Conservation (phyloP, 2,113 vertebrate genomes). For the Equus quagga region DNA sequence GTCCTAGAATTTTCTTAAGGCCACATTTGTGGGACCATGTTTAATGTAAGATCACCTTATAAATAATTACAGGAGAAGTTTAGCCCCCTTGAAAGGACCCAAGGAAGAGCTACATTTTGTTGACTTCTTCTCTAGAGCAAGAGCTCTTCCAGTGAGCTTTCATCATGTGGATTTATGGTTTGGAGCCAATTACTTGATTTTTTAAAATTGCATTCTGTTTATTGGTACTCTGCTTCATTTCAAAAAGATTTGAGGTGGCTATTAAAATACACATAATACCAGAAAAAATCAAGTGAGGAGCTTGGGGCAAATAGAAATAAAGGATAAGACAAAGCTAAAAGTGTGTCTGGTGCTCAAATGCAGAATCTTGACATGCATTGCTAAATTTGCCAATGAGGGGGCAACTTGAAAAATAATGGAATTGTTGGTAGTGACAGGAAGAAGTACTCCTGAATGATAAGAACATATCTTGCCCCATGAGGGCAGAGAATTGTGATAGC, state of each 20-base stretch:
- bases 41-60: not conserved
- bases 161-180: not conserved
- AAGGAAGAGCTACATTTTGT: not conserved
- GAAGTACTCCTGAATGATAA: not conserved
- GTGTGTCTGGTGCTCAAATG: not conserved
- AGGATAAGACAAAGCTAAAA: not conserved
- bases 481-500: not conserved
- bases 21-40: not conserved
- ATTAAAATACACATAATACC: not conserved
- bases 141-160: not conserved
- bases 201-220: not conserved
- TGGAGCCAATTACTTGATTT: not conserved
- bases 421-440: not conserved
- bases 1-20: conserved; percentile 8
- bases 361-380: not conserved
- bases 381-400: not conserved
- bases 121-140: conserved; percentile 5
- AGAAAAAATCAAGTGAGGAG: not conserved
- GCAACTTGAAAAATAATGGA: conserved; percentile 7
- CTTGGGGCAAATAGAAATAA: not conserved
- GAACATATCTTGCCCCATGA: not conserved
- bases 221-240: not conserved
- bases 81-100: not conserved
- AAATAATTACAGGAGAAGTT: conserved; percentile 16
- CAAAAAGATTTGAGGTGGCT: not conserved